Percentiles rank a stretch among this genome's conserved stretches.
Evolutionary conservation across 2,113 vertebrate genomes (phyloP).

Genomic region (Podarcis raffonei): DNA sequence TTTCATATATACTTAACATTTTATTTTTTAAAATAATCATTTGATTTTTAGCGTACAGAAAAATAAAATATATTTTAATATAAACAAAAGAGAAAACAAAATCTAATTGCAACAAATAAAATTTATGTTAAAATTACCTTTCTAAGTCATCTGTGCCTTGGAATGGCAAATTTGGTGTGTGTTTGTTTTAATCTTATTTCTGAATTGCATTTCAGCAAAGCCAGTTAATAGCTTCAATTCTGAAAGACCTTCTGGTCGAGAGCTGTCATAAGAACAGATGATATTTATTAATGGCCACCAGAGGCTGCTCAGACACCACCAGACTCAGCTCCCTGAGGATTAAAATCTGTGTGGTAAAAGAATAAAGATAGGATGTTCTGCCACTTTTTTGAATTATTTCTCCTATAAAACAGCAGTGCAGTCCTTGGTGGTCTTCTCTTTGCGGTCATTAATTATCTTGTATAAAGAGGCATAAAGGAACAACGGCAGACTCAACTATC

Average conservation of each 20-base stretch:
- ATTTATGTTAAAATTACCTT: background rate
- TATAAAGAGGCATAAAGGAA: slow-evolving; percentile 16
- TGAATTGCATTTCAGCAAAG: background rate
- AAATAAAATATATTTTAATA: background rate
- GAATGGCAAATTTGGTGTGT: accelerated
- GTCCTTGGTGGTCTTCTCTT: slow-evolving; percentile 15
- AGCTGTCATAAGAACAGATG: slow-evolving; percentile 41
- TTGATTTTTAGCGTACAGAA: background rate
- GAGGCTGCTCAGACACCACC: slow-evolving; percentile 57
- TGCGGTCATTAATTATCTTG: slow-evolving; percentile 11
- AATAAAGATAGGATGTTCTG: slow-evolving; percentile 33
- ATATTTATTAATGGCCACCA: slow-evolving; percentile 60
- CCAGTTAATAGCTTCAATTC: background rate
- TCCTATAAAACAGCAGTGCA: background rate
- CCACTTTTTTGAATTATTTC: slow-evolving; percentile 21
- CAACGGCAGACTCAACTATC: background rate
- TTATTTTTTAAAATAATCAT: background rate
- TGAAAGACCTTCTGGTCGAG: background rate
- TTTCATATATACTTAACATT: background rate
- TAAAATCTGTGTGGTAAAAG: slow-evolving; percentile 18
- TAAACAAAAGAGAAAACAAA: background rate
- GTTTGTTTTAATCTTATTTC: background rate
- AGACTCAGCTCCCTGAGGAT: slow-evolving; percentile 8
- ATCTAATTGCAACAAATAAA: background rate
- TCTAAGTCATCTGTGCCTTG: too few species aligned